Conservation (phyloP, 2,888 invertebrate genomes). For the Eudasyphora cyanicolor region DNA sequence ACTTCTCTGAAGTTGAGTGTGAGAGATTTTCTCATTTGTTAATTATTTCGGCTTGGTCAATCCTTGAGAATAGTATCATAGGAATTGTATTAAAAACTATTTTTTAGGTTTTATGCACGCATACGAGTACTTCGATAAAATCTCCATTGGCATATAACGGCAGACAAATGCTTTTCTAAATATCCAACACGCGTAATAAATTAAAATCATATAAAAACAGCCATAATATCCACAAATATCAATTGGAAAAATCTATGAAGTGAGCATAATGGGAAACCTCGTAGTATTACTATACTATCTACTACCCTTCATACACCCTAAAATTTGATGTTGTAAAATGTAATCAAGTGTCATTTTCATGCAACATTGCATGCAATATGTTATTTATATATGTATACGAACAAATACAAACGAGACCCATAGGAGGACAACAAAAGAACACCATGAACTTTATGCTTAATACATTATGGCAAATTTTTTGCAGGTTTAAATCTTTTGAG, state of each 20-base stretch:
- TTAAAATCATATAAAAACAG: background rate
- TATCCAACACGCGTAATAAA: conserved; percentile 34
- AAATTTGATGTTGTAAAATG: background rate
- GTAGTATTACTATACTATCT: too few species aligned
- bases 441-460: conserved; percentile 7
- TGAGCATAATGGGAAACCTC: too few species aligned
- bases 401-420: background rate
- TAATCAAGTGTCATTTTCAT: conserved; percentile 39
- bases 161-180: conserved; percentile 7
- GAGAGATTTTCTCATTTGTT: too few species aligned
- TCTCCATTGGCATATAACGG: background rate
- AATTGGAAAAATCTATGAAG: background rate
- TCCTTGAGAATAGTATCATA: too few species aligned
- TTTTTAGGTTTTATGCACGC: too few species aligned
- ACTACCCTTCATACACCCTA: background rate
- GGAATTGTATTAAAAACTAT: too few species aligned
- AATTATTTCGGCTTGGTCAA: too few species aligned
- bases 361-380: conserved; percentile 29
- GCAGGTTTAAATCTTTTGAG: too few species aligned
- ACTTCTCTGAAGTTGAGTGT: too few species aligned
- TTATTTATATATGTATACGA: background rate
- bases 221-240: background rate
- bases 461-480: too few species aligned
- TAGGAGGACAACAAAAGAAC: background rate
- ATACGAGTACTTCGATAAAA: too few species aligned